phyloP scores from a whole-genome alignment of 2,888 invertebrate species.

The Himalopsyche tibetana region DNA sequence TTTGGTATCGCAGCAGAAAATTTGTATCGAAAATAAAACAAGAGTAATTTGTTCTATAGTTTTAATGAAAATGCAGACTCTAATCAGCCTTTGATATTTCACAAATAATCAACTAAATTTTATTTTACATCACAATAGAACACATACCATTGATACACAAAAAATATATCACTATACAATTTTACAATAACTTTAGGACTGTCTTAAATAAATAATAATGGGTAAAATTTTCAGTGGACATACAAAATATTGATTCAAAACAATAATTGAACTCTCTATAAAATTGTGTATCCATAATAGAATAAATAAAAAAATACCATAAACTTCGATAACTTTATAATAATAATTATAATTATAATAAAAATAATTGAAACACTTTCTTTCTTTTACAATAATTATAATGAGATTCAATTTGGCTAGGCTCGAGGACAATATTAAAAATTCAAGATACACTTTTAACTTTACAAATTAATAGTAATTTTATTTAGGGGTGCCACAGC shows the following conservation, averaged over 20 bases:
- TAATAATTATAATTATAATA: slow-evolving; percentile 22
- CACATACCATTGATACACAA: slow-evolving; percentile 58
- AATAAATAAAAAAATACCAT: slow-evolving; percentile 43
- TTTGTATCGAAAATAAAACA: background rate
- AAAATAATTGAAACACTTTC: slow-evolving; percentile 36
- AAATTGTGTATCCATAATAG: slow-evolving; percentile 25
- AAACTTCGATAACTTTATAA: slow-evolving; percentile 39
- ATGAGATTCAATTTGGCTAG: slow-evolving; percentile 57
- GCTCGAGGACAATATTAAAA: slow-evolving; percentile 39
- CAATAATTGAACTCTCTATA: background rate
- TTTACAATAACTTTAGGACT: slow-evolving; percentile 58
- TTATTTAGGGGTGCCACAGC: background rate
- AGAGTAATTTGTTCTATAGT: slow-evolving; percentile 45
- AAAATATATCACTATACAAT: slow-evolving; percentile 57
- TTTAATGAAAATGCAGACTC: slow-evolving; percentile 63
- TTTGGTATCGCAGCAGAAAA: too few species aligned
- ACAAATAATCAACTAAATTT: slow-evolving; percentile 61
- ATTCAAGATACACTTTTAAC: slow-evolving; percentile 10
- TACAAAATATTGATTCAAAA: slow-evolving; percentile 36
- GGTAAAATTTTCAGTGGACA: slow-evolving; percentile 33
- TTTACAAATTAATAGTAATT: slow-evolving; percentile 3
- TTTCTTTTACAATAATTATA: slow-evolving; percentile 8
- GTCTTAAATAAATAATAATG: slow-evolving; percentile 58
- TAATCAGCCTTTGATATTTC: slow-evolving; percentile 60
- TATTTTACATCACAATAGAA: slow-evolving; percentile 62